Conservation (phyloP, 92 coral and sea anemone genomes). For the Isaurus tuberculatus region DNA sequence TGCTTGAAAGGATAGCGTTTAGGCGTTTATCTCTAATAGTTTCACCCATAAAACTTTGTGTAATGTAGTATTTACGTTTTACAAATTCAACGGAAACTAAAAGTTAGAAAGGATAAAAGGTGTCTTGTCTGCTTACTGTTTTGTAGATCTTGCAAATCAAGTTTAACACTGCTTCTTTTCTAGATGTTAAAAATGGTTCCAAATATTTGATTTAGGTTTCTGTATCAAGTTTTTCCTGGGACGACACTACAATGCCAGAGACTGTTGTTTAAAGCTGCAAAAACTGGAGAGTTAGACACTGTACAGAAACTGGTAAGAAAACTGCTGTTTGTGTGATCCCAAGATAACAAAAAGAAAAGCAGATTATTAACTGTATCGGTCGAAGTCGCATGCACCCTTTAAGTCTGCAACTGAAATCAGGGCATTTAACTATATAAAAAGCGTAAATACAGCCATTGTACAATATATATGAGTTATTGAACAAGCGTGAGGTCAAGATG, state of each 20-base stretch:
- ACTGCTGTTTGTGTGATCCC: not conserved
- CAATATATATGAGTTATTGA: too few species aligned
- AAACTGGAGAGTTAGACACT: constrained; percentile 94
- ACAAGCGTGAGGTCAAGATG: too few species aligned
- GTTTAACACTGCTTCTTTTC: not conserved
- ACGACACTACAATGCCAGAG: constrained; percentile 94
- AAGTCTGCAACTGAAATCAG: too few species aligned
- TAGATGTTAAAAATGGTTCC: not conserved
- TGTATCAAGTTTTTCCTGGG: constrained; percentile 97
- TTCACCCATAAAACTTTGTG: too few species aligned
- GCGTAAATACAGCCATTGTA: too few species aligned
- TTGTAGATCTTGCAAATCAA: not conserved
- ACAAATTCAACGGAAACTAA: not conserved
- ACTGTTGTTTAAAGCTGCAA: constrained; percentile 93
- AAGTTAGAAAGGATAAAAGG: too few species aligned
- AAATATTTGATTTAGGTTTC: constrained; percentile 62
- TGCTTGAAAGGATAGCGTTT: too few species aligned
- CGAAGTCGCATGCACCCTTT: too few species aligned
- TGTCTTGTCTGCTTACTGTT: too few species aligned
- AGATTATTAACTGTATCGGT: too few species aligned
- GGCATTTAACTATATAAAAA: too few species aligned
- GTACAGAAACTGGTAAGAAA: constrained; percentile 78
- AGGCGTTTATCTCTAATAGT: too few species aligned
- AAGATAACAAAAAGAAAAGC: not conserved
- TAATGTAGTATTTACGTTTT: not conserved